phyloP scores from a whole-genome alignment of 2,113 vertebrate genomes.

The Bufo bufo region DNA sequence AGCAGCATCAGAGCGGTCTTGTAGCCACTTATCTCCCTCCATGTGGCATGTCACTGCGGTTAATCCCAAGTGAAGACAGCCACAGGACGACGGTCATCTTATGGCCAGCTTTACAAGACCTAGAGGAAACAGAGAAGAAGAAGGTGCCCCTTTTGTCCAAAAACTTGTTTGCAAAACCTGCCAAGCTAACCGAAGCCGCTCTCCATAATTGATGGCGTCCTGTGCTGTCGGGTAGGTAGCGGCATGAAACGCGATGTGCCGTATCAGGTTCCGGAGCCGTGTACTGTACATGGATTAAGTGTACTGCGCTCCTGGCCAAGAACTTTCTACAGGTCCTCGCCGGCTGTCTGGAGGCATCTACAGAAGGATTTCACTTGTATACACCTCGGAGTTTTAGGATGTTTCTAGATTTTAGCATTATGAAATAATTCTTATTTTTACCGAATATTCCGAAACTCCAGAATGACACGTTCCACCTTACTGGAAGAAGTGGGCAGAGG shows the following conservation, averaged over 20 bases:
- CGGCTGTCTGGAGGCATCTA: neutral
- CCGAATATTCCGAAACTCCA: neutral
- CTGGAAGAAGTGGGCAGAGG: neutral
- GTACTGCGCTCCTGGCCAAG: neutral
- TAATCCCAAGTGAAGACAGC: neutral
- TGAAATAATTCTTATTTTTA: neutral
- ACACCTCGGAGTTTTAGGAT: too few species aligned
- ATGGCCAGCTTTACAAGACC: neutral
- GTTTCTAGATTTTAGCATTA: neutral
- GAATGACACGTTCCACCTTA: neutral
- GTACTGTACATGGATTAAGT: slow-evolving; percentile 39
- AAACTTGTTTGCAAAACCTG: neutral
- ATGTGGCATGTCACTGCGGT: neutral
- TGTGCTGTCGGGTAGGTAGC: neutral
- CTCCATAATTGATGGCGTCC: slow-evolving; percentile 46
- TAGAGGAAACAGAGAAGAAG: neutral
- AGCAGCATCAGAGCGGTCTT: neutral
- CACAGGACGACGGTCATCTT: too few species aligned
- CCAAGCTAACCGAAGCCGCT: neutral
- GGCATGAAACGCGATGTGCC: slow-evolving; percentile 49
- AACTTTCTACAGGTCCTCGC: slow-evolving; percentile 40
- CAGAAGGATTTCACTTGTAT: neutral
- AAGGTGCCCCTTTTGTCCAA: neutral
- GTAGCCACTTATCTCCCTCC: neutral
- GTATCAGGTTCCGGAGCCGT: slow-evolving; percentile 32